phyloP scores from a whole-genome alignment of 2,113 vertebrate species.

The Artemisiospiza belli region DNA sequence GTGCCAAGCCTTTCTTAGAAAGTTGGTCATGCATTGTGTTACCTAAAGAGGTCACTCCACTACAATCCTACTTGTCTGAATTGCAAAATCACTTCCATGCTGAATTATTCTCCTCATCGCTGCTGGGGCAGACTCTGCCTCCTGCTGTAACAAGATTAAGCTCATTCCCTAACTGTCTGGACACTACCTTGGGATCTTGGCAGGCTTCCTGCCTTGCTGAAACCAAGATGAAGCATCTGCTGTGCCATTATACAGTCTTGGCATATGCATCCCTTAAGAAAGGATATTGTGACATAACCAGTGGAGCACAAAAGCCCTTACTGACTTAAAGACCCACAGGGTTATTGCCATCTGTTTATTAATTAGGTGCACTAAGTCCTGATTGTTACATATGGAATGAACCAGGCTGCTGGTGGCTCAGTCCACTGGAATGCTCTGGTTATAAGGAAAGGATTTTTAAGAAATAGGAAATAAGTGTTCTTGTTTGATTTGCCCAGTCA shows the following conservation, averaged over 20 bases:
- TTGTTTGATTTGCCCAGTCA: not conserved
- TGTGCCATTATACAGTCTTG: not conserved
- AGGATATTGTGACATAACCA: conserved; percentile 47
- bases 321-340: conserved; percentile 6
- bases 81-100: not conserved
- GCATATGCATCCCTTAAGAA: conserved; percentile 21
- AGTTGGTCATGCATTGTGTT: not conserved
- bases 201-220: conserved; percentile 3
- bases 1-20: not conserved
- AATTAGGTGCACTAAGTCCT: not conserved
- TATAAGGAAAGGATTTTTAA: not conserved
- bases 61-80: not conserved
- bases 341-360: conserved; percentile 47
- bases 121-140: not conserved
- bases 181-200: not conserved
- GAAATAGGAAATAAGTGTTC: not conserved
- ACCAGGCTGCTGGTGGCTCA: not conserved
- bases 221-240: conserved; percentile 24
- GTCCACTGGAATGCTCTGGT: not conserved
- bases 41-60: not conserved
- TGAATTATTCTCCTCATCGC: not conserved
- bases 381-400: not conserved
- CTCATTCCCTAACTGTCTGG: conserved; percentile 35
- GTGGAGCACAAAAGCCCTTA: conserved; percentile 42
- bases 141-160: not conserved